A percentile compares a stretch with the other conserved stretches of the same genome.
These are phyloP conservation scores for Phrynosoma blainvillii DNA, from an alignment of 2,113 vertebrate genomes.

Conservation along the genomic window DNA sequence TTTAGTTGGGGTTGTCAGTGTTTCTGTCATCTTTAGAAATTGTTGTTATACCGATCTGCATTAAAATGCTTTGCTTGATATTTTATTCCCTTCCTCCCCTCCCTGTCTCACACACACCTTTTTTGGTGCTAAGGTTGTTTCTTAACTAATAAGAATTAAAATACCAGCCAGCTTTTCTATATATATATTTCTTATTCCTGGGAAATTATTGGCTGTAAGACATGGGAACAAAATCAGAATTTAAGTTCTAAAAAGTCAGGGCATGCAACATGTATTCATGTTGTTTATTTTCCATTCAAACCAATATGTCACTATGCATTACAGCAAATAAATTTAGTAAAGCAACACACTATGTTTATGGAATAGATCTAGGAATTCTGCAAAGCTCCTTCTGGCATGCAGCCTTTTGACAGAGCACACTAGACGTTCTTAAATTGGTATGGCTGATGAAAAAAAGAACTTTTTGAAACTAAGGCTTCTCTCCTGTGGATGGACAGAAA, in stretches of 20 bases:
- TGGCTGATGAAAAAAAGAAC: background rate
- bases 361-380: background rate
- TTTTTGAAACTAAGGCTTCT: background rate
- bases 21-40: background rate
- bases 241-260: slow-evolving; percentile 9
- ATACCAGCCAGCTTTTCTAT: background rate
- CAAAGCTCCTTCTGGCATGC: background rate
- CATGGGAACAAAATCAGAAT: background rate
- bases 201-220: background rate
- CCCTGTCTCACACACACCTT: background rate
- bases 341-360: background rate
- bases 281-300: slow-evolving; percentile 27
- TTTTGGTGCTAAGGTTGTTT: background rate
- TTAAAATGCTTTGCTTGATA: background rate
- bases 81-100: background rate
- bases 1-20: background rate
- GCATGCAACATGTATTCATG: background rate
- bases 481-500: background rate
- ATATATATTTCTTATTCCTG: slow-evolving; percentile 9
- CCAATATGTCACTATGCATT: background rate
- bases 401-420: background rate
- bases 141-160: background rate
- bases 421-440: background rate
- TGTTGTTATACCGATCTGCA: too few species aligned
- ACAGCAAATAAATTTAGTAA: slow-evolving; percentile 8